Percentiles rank a stretch among this genome's conserved stretches.
Conservation (phyloP, 1,140 invertebrate genomes). For the Leptestheria dahalacensis region DNA sequence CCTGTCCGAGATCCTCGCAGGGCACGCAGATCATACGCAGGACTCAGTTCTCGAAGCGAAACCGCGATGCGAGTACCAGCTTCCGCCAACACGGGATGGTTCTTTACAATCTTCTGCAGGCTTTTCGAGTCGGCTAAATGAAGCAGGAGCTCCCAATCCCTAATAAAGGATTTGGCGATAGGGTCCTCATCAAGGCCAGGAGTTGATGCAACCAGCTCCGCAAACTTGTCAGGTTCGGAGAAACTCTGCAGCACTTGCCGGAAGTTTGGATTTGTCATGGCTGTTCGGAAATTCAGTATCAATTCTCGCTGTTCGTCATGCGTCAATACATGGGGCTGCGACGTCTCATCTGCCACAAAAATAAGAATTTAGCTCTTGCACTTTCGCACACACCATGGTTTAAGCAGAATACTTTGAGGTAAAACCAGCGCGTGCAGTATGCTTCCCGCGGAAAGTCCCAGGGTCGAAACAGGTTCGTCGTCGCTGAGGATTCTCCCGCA, state of each 20-base stretch:
- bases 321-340: not conserved
- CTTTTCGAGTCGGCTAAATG: slow-evolving; percentile 17
- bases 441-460: not conserved
- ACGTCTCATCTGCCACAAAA: not conserved
- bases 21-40: not conserved
- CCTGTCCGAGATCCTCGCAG: not conserved
- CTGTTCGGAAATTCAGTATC: slow-evolving; percentile 16
- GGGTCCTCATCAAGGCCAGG: slow-evolving; percentile 25
- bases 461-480: not conserved
- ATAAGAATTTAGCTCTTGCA: no score
- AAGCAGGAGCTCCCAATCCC: slow-evolving; percentile 20
- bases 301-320: slow-evolving; percentile 14
- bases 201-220: slow-evolving; percentile 24
- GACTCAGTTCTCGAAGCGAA: not conserved
- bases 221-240: slow-evolving; percentile 23
- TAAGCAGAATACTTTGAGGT: not conserved
- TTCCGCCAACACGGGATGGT: slow-evolving; percentile 25
- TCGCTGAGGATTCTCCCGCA: slow-evolving; percentile 2
- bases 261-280: slow-evolving; percentile 17
- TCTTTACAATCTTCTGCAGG: slow-evolving; percentile 23
- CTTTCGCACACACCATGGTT: no score
- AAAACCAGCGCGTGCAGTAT: not conserved
- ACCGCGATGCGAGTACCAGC: slow-evolving; percentile 16
- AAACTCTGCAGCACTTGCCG: slow-evolving; percentile 17
- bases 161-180: slow-evolving; percentile 21